phyloP scores from a whole-genome alignment of 2,797 vertebrate species.

The Chrysocyon brachyurus region DNA sequence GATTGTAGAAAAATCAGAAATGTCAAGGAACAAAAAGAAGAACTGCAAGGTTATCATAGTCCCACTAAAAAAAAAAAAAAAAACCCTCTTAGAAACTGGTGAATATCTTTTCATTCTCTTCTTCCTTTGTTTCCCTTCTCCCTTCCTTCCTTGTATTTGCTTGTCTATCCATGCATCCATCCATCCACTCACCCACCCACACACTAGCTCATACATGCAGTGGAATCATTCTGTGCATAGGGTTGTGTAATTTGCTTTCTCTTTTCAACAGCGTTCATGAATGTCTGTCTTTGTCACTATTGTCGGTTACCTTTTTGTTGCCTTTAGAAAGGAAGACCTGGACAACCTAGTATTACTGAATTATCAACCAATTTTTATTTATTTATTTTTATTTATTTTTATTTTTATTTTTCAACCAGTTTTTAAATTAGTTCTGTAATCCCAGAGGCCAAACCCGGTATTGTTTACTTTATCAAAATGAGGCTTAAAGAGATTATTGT shows the following conservation, averaged over 20 bases:
- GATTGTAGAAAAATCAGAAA: slow-evolving; percentile 16
- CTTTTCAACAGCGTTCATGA: not conserved
- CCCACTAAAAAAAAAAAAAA: not conserved
- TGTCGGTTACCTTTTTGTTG: not conserved
- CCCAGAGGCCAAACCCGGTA: not conserved
- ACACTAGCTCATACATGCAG: not conserved
- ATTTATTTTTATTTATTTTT: not conserved
- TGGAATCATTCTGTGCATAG: not conserved
- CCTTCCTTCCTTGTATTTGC: not conserved
- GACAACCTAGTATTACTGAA: not conserved
- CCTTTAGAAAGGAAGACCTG: not conserved
- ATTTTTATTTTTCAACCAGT: not conserved
- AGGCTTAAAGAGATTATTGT: not conserved
- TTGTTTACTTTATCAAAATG: slow-evolving; percentile 16
- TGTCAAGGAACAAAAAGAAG: not conserved
- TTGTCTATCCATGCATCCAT: not conserved
- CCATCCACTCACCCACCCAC: not conserved
- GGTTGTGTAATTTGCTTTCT: not conserved
- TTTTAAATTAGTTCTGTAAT: slow-evolving; percentile 6
- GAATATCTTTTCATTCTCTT: not conserved
- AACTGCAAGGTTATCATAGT: not conserved
- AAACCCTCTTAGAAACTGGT: not conserved
- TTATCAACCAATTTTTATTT: not conserved
- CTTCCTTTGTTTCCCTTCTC: not conserved
- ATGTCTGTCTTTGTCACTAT: not conserved